phyloP scores from a whole-genome alignment of 92 coral and sea anemone genomes.

The Virgularia gustaviana region DNA sequence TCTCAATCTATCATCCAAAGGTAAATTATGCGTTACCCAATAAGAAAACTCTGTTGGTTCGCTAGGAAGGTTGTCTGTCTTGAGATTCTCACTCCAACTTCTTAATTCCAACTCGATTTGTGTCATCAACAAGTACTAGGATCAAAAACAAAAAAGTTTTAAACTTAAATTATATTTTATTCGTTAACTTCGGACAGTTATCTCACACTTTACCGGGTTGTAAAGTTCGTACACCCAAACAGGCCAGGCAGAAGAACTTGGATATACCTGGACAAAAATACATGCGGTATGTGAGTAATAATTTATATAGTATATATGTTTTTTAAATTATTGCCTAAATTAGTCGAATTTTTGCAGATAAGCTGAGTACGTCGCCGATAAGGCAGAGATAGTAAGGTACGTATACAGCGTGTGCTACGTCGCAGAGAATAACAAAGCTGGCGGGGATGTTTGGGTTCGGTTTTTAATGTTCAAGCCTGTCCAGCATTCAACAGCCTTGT shows the following conservation, averaged over 20 bases:
- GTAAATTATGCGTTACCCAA: conserved; percentile 96
- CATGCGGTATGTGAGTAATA: neutral
- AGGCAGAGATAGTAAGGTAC: too few species aligned
- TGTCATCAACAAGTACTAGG: conserved; percentile 68
- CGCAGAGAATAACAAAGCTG: too few species aligned
- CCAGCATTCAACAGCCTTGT: too few species aligned
- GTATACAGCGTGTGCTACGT: too few species aligned
- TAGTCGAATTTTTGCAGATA: too few species aligned
- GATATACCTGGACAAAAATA: conserved; percentile 47
- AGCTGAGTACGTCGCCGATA: too few species aligned
- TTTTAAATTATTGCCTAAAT: too few species aligned
- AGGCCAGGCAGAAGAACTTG: conserved; percentile 90
- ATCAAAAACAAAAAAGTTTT: neutral
- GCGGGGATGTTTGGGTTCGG: too few species aligned
- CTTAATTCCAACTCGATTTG: conserved; percentile 68
- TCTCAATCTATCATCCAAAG: conserved; percentile 76
- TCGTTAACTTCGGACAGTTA: neutral
- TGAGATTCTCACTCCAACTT: conserved; percentile 83
- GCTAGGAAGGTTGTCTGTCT: conserved; percentile 74
- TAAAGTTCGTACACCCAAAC: conserved; percentile 89
- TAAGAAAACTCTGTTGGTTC: conserved; percentile 83
- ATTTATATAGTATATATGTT: conserved; percentile 36
- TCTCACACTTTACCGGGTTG: conserved; percentile 94
- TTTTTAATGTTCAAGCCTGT: too few species aligned
- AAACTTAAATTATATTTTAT: neutral